These are phyloP conservation scores for Ophion ventricosus DNA, from an alignment of 2,888 invertebrate species.

Conservation along the genomic window DNA sequence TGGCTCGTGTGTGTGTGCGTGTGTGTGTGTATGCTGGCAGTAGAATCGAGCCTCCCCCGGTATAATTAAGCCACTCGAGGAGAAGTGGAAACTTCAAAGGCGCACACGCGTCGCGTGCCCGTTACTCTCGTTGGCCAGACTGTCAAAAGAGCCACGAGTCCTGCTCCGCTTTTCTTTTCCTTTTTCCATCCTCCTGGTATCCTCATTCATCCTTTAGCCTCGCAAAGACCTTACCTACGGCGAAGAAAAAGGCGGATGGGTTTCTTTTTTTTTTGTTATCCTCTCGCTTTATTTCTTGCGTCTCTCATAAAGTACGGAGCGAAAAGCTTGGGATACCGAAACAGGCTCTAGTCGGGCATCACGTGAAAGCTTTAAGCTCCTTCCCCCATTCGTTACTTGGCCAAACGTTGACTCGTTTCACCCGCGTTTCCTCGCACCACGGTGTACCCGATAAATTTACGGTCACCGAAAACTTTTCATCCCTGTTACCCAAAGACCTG, in stretches of 20 bases:
- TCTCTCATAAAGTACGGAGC: slow-evolving; percentile 30
- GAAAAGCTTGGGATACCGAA: slow-evolving; percentile 9
- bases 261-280: slow-evolving; percentile 1
- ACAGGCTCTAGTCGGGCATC: slow-evolving; percentile 22
- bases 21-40: not conserved
- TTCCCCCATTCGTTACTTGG: slow-evolving; percentile 46
- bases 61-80: slow-evolving; percentile 33
- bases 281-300: not conserved
- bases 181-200: not conserved
- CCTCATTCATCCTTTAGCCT: slow-evolving; percentile 22
- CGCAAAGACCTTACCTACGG: not conserved
- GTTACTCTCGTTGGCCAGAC: slow-evolving; percentile 3
- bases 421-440: slow-evolving; percentile 19
- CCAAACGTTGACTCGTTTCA: slow-evolving; percentile 18
- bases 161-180: not conserved
- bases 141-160: slow-evolving; percentile 33
- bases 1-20: slow-evolving; percentile 11
- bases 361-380: slow-evolving; percentile 44
- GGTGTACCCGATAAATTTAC: slow-evolving; percentile 59
- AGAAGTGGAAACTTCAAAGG: slow-evolving; percentile 43
- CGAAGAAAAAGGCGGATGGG: not conserved
- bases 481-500: slow-evolving; percentile 23
- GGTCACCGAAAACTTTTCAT: slow-evolving; percentile 63
- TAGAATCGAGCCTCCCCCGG: slow-evolving; percentile 40
- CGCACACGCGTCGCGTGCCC: slow-evolving; percentile 24